Base-by-base conservation (phyloP, 2,113 vertebrate species). In the Callaeas wilsoni region DNA sequence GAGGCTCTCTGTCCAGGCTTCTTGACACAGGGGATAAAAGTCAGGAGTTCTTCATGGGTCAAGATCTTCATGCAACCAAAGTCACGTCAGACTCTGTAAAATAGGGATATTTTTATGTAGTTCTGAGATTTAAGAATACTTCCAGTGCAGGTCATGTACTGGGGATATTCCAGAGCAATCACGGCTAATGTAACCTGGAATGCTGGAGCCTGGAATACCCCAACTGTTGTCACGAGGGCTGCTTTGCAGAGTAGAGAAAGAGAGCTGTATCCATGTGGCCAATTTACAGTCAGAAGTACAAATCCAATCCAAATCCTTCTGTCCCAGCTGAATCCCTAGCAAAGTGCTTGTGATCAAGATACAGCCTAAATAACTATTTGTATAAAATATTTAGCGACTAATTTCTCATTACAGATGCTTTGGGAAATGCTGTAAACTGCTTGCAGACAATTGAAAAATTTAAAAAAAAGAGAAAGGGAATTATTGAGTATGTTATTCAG, bases 381-480 rank as follows among this genome's bases (percentile, higher is more conserved):
- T 91, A 69, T 91, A 76, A 95, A 96, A 94, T 92, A 95, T 96
- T 94, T 91, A 95, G 87, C 4, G 80, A 53, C 77, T 94, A 92
- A 94, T 95, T 89, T 89, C 73, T 87, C 26, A 10, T 91, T 95
- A 64, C 19, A 73, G 81, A 56, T 84, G 84, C 93, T 96, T 89
- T 91, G 70, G 93, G 81, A 83, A 91, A 39, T 0, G 1, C 57
- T 79, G 41, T 49, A 65, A 94, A 88, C 89, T 94, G 73, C 77
- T 93, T 82, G 73, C 69, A 84, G 81, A 89, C 73, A 94, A 82
- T 35, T 76, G 80, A 87, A 90, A 90, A 80, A 47, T 69, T n/a
- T 25, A 21, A 10, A 60, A 71, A 59, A 57, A 29, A 27, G 26
- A 15, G 7, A 15, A 44, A 53, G 23, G 33, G 25, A 56, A 90